Evolutionary conservation across 2,113 vertebrate genomes (phyloP).

Genomic region (Arothron firmamentum): DNA sequence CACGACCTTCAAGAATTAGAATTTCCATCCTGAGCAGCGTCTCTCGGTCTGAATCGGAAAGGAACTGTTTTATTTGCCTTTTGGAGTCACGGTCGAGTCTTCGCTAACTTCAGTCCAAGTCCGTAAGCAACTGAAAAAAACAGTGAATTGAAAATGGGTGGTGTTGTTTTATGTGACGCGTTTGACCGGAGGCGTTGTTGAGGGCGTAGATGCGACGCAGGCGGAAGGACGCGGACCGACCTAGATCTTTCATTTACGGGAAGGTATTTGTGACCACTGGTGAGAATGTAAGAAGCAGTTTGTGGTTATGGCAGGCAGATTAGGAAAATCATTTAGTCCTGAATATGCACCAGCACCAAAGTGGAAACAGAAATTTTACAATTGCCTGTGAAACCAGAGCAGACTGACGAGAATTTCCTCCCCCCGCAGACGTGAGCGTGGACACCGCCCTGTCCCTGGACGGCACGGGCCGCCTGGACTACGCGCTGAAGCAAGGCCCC

Average conservation of each 20-base stretch:
- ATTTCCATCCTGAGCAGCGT: no score
- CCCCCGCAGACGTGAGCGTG: conserved; percentile 78
- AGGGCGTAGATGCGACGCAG: background rate
- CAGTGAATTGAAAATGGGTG: background rate
- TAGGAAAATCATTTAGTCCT: conserved; percentile 37
- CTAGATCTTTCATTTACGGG: conserved; percentile 10
- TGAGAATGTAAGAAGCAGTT: conserved; percentile 22
- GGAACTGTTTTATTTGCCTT: no score
- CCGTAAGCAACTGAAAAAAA: background rate
- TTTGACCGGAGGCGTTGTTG: no score
- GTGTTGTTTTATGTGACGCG: no score
- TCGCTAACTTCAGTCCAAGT: background rate
- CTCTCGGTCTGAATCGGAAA: no score
- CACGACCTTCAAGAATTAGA: no score
- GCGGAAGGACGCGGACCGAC: background rate
- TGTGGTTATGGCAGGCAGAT: conserved; percentile 27
- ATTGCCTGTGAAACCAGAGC: background rate
- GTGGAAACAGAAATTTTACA: conserved; percentile 24
- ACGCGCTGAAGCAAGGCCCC: conserved; percentile 81
- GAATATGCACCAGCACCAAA: conserved; percentile 7
- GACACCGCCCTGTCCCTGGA: conserved; percentile 91
- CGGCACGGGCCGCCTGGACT: conserved; percentile 89
- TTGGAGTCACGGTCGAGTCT: no score
- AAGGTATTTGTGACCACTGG: conserved; percentile 22
- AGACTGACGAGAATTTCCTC: conserved; percentile 1